Evolutionary conservation across 2,797 vertebrate species (phyloP), one percentile per base, ranked within the genome.

Genomic region (Chromobotia macracanthus): DNA sequence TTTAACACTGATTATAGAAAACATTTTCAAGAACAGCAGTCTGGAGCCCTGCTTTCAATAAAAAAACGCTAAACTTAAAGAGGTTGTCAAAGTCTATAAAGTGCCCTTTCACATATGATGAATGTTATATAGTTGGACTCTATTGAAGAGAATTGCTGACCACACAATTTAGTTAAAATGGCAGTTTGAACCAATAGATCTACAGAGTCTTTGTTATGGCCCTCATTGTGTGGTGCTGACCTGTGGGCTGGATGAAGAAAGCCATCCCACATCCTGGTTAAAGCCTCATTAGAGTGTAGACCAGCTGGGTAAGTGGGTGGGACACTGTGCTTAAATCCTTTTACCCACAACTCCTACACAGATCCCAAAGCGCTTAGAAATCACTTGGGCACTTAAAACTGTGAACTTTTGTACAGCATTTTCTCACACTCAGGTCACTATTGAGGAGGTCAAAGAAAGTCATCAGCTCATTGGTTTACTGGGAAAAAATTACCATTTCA

Each of bases 251-350:
- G 89, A 85, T 83, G 90, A 89, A 90, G 87, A 89, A 88, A 87
- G 90, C 84, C 91, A 90, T 89, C 91, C 92, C 90, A 91, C 91
- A 92, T 91, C 92, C 91, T 83, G 88, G 91, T 91, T 92, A 93
- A 91, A 91, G 93, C 90, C 92, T 94, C 92, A 93, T 94, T 94
- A 93, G 89, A 84, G 87, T 86, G n/a, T 75, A 84, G 86, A 69
- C 89, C 81, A 83, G 85, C 88, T 87, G 90, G 89, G 87, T 87
- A 88, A 86, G 83, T 84, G 85, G 87, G 85, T 83, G 76, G 81
- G 55, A 19, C 69, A 82, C 69, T 80, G 28, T 28, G 88, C 89
- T 87, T 85, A 82, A 75, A 90, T 88, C 86, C 84, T 90, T 90
- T 89, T 89, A 85, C 58, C 88, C 80, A 28, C 56, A 89, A 73